Evolutionary conservation across 2,113 vertebrate species (phyloP).

Genomic region (Centropristis striata): DNA sequence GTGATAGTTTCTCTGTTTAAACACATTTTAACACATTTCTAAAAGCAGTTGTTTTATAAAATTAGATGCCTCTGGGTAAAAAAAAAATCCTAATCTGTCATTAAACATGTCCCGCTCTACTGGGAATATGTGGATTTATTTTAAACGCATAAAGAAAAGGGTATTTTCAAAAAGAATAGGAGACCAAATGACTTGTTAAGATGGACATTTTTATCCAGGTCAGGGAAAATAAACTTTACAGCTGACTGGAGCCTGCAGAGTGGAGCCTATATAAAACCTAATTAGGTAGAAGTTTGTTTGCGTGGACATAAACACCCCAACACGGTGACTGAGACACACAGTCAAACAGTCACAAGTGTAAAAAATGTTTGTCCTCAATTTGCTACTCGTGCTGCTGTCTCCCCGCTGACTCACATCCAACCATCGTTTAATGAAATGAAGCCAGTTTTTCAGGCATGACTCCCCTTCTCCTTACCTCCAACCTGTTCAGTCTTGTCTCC

Average conservation of each 20-base stretch:
- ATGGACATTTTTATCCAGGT: constrained; percentile 33
- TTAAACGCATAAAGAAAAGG: not conserved
- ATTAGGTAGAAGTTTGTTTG: constrained; percentile 62
- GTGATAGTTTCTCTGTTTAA: not conserved
- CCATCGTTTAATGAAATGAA: constrained; percentile 62
- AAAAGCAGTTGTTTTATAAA: not conserved
- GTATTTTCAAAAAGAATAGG: constrained; percentile 20
- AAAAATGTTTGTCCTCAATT: constrained; percentile 51
- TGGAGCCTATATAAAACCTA: constrained; percentile 36
- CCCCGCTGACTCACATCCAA: constrained; percentile 62
- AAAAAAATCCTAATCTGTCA: not conserved
- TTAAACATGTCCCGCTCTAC: not conserved
- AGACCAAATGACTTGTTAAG: constrained; percentile 14
- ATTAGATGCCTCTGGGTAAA: not conserved
- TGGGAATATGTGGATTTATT: not conserved
- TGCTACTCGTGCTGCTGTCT: constrained; percentile 33
- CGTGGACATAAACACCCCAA: constrained; percentile 45
- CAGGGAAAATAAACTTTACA: constrained; percentile 51
- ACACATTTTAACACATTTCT: not conserved
- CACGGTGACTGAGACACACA: not conserved
- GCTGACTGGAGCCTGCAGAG: not conserved
- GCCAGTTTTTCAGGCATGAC: constrained; percentile 77
- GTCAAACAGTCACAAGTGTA: constrained; percentile 23
- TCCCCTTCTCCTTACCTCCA: constrained; percentile 64
- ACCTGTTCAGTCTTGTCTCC: constrained; percentile 83